phyloP scores from a whole-genome alignment of 2,113 vertebrate species.

The Ailuropoda melanoleuca region DNA sequence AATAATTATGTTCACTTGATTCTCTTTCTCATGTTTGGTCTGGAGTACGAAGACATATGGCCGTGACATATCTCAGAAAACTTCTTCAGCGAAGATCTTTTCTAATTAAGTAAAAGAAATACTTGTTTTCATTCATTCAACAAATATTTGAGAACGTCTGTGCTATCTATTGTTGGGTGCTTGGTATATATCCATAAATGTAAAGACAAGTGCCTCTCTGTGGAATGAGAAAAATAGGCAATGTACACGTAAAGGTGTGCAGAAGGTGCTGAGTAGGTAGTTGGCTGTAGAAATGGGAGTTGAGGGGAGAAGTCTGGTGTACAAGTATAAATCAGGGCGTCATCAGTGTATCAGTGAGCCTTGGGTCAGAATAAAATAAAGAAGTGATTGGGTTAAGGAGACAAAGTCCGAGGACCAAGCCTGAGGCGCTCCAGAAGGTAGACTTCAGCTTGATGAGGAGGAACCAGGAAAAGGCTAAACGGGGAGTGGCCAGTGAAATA shows the following conservation, averaged over 20 bases:
- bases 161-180: background rate
- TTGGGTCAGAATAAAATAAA: background rate
- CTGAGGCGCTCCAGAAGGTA: background rate
- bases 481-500: background rate
- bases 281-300: background rate
- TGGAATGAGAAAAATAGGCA: background rate
- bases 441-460: background rate
- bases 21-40: background rate
- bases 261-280: background rate
- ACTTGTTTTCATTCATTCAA: background rate
- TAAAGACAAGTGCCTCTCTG: background rate
- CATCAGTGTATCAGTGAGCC: background rate
- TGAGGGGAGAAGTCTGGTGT: background rate
- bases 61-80: background rate
- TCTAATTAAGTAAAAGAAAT: background rate
- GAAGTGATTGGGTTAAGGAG: background rate
- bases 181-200: background rate
- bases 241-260: background rate
- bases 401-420: background rate
- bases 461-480: background rate
- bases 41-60: background rate
- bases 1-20: background rate
- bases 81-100: background rate
- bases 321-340: background rate
- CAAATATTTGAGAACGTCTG: background rate